phyloP scores from a whole-genome alignment of 2,113 vertebrate species.

The Hypocryptadius cinnamomeus region DNA sequence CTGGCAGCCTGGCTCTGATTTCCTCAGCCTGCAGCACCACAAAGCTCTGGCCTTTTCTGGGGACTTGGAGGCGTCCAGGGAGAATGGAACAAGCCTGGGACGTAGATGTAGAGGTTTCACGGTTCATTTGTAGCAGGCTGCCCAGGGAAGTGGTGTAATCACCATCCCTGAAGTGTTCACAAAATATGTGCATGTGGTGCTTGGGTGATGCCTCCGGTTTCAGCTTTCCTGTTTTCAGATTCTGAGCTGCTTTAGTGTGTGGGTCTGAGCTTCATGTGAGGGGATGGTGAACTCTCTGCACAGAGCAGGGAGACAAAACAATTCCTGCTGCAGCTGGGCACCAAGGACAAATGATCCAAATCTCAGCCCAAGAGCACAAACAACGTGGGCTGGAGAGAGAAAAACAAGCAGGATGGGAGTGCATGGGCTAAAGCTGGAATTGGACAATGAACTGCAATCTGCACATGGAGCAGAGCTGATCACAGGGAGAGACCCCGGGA shows the following conservation, averaged over 20 bases:
- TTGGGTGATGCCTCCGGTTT: neutral
- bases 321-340: neutral
- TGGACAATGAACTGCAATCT: neutral
- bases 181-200: neutral
- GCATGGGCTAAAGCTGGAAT: neutral
- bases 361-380: neutral
- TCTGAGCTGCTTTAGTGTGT: neutral
- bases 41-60: neutral
- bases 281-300: neutral
- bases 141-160: neutral
- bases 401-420: neutral
- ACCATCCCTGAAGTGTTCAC: neutral
- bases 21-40: neutral
- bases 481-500: neutral
- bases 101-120: neutral
- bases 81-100: neutral
- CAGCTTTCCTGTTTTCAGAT: neutral
- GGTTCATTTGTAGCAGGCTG: neutral
- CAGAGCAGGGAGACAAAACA: neutral
- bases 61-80: neutral
- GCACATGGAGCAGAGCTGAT: neutral
- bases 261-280: accelerated
- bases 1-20: neutral
- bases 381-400: neutral
- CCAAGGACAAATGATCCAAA: neutral